phyloP scores from a whole-genome alignment of 2,113 vertebrate genomes.

The Sakesphorus luctuosus region DNA sequence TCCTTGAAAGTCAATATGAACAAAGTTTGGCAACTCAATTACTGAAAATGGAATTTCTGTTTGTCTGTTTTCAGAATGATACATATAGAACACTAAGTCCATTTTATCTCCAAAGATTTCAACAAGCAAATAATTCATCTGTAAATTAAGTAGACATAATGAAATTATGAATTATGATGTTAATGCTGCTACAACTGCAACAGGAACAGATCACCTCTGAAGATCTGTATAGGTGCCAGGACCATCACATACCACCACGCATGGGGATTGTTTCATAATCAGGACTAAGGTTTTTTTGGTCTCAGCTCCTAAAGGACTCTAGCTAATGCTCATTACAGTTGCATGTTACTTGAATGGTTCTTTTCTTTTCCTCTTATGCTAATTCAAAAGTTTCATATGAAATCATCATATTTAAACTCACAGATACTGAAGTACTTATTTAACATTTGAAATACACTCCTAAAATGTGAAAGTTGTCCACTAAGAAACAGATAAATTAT shows the following conservation, averaged over 20 bases:
- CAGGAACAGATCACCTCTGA: not conserved
- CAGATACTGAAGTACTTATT: fast-evolving
- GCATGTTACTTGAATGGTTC: not conserved
- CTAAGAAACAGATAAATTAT: too few species aligned
- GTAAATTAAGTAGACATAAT: not conserved
- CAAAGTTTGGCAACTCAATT: not conserved
- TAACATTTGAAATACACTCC: not conserved
- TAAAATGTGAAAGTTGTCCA: not conserved
- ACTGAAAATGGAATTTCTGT: not conserved
- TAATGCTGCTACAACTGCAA: not conserved
- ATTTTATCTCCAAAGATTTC: not conserved
- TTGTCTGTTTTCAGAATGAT: not conserved
- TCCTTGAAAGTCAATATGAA: not conserved
- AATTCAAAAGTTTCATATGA: not conserved
- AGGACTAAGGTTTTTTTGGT: fast-evolving
- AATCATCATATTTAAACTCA: not conserved
- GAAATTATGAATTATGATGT: not conserved
- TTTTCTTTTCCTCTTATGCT: not conserved
- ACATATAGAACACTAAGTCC: not conserved
- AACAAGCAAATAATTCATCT: not conserved
- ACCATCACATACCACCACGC: not conserved
- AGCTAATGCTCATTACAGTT: not conserved
- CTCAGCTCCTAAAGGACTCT: not conserved
- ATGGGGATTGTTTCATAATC: not conserved
- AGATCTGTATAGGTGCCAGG: not conserved